A percentile compares a stretch with the other conserved stretches of the same genome.
Conservation (phyloP, 2,797 vertebrate genomes). For the Cryptoprocta ferox region DNA sequence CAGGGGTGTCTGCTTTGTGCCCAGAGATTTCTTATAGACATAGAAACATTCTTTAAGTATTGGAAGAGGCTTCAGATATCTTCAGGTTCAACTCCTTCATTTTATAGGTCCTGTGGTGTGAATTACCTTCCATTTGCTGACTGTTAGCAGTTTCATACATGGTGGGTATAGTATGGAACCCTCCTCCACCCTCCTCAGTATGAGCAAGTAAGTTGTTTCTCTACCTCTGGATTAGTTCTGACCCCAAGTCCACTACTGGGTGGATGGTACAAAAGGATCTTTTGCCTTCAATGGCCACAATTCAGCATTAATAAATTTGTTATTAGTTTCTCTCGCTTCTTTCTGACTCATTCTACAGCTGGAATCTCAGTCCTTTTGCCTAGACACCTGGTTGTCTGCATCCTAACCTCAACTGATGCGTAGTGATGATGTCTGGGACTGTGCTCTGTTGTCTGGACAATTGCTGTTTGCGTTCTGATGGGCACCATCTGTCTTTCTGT, state of each 20-base stretch:
- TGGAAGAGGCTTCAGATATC: background rate
- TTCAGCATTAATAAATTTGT: background rate
- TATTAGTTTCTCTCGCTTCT: background rate
- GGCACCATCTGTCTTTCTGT: background rate
- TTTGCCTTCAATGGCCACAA: background rate
- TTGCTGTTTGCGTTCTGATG: background rate
- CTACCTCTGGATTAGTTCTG: background rate
- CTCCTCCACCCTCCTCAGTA: background rate
- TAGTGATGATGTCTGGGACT: background rate
- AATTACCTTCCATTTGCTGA: background rate
- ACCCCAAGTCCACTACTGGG: background rate
- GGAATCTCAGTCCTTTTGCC: background rate
- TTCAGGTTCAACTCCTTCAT: background rate
- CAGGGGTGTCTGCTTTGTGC: background rate
- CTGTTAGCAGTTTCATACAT: background rate
- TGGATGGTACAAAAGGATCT: background rate
- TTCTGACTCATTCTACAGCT: background rate
- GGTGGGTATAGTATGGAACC: background rate
- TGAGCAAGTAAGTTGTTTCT: background rate
- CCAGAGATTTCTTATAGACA: slow-evolving; percentile 38
- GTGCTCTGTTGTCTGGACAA: background rate
- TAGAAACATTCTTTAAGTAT: background rate
- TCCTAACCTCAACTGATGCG: background rate
- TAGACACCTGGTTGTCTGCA: background rate
- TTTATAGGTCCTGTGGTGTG: background rate